Evolutionary conservation across 2,888 invertebrate species (phyloP).

Genomic region (Noctua pronuba): DNA sequence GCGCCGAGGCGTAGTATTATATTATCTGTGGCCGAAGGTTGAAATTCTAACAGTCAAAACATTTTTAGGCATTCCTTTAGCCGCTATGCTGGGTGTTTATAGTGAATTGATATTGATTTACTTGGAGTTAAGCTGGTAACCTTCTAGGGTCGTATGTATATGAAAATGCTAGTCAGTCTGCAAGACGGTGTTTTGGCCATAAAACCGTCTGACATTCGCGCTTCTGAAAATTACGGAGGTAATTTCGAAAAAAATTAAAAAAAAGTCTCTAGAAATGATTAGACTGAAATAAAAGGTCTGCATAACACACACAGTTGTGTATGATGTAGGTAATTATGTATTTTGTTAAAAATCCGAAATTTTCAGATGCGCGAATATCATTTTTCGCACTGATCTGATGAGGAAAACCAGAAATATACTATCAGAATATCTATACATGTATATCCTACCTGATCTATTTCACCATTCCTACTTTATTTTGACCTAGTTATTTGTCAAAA

Average conservation of each 20-base stretch:
- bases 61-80: not conserved
- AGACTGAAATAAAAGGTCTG: too few relatives aligned
- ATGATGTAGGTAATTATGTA: too few relatives aligned
- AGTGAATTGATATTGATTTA: not conserved
- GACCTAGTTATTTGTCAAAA: not conserved
- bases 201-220: too few relatives aligned
- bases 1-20: not conserved
- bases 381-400: not conserved
- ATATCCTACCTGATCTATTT: not conserved
- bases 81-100: not conserved
- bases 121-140: not conserved
- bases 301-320: too few relatives aligned
- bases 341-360: not conserved
- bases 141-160: not conserved
- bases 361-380: not conserved
- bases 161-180: not conserved
- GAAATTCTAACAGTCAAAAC: not conserved
- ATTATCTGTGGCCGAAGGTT: too few relatives aligned
- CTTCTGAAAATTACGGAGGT: too few relatives aligned
- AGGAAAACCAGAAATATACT: not conserved
- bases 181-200: not conserved
- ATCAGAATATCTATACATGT: not conserved
- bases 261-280: too few relatives aligned
- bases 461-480: not conserved
- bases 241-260: too few relatives aligned